These are phyloP conservation scores for Liodrosophila aerea DNA, from an alignment of 2,888 invertebrate species.

Conservation along the genomic window DNA sequence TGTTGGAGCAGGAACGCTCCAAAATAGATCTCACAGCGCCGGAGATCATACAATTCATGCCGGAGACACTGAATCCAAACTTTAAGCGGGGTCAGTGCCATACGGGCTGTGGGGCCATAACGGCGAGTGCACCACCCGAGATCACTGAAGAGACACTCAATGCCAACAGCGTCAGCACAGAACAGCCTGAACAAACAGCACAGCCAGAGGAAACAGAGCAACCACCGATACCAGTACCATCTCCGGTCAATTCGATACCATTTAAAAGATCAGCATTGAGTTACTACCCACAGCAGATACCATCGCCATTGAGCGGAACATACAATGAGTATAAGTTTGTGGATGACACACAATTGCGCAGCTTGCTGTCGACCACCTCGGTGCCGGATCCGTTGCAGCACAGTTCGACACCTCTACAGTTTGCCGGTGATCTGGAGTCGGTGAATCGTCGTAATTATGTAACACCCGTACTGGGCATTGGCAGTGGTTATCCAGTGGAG, in stretches of 20 bases:
- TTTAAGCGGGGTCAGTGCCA: conserved; percentile 78
- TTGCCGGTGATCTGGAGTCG: conserved; percentile 59
- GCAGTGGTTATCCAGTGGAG: conserved; percentile 58
- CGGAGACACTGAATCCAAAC: conserved; percentile 77
- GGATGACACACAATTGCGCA: conserved; percentile 67
- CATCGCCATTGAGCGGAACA: conserved; percentile 34
- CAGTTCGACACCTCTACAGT: conserved; percentile 61
- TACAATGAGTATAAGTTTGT: conserved; percentile 76
- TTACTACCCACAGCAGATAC: conserved; percentile 51
- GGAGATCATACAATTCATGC: conserved; percentile 81
- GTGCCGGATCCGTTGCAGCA: conserved; percentile 63
- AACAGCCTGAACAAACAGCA: conserved; percentile 6
- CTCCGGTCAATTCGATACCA: conserved; percentile 34
- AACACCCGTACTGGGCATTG: conserved; percentile 26
- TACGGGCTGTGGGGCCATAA: conserved; percentile 58
- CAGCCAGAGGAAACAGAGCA: conserved; percentile 6
- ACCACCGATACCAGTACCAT: conserved; percentile 4
- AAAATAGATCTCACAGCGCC: conserved; percentile 78
- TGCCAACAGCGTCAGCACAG: conserved; percentile 7
- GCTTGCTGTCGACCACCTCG: conserved; percentile 64
- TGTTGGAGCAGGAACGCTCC: conserved; percentile 74
- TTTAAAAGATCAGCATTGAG: conserved; percentile 42
- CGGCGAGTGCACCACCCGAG: conserved; percentile 23
- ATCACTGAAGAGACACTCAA: conserved; percentile 2
- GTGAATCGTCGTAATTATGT: conserved; percentile 24